These are phyloP conservation scores for Coccyzus lansbergi DNA, from an alignment of 2,797 vertebrate species.

Conservation along the genomic window DNA sequence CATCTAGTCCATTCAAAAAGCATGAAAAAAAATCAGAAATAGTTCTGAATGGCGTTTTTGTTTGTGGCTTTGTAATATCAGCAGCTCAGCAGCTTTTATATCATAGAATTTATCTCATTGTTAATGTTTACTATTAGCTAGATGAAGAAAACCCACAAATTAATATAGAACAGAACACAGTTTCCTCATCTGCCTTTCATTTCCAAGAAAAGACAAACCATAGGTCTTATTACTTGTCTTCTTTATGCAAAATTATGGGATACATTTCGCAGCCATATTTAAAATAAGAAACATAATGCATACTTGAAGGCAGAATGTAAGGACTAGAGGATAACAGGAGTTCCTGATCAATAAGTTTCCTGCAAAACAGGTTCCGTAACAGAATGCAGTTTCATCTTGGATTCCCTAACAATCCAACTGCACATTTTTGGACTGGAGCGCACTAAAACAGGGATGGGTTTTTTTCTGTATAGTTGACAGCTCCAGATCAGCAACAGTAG, in stretches of 20 bases:
- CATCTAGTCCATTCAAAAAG: not conserved
- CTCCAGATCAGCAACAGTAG: not conserved
- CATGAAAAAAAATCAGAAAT: not conserved
- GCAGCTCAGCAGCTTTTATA: not conserved
- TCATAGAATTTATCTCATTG: not conserved
- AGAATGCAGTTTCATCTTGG: not conserved
- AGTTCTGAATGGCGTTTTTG: not conserved
- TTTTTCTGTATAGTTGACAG: not conserved
- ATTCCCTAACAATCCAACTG: not conserved
- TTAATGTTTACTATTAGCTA: not conserved
- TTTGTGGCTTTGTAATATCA: not conserved
- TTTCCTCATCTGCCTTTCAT: not conserved
- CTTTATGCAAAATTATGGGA: not conserved
- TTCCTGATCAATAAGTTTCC: not conserved
- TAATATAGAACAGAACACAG: not conserved
- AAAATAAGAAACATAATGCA: not conserved
- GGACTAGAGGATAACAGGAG: not conserved
- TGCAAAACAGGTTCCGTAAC: not conserved
- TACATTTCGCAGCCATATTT: not conserved
- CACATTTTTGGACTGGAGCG: fast-evolving
- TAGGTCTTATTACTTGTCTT: not conserved
- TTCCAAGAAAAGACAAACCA: not conserved
- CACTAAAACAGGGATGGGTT: not conserved
- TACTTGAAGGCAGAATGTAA: not conserved
- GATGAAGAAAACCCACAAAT: not conserved